These are phyloP conservation scores for Andrena fulva DNA, from an alignment of 2,888 invertebrate species.

Conservation along the genomic window DNA sequence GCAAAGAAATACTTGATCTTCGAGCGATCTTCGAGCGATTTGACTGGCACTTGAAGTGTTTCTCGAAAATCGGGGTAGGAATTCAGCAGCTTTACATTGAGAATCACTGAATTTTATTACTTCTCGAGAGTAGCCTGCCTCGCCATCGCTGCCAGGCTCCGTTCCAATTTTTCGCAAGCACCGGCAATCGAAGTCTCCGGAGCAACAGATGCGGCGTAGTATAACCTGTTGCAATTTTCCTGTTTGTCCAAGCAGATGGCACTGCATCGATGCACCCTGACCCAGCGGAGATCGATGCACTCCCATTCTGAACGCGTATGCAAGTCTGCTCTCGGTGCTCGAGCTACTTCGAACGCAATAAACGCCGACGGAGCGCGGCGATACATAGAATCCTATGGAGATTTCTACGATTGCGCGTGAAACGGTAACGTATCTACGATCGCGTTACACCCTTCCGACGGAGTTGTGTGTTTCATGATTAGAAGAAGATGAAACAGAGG, in stretches of 20 bases:
- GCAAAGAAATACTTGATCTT: too few relatives aligned
- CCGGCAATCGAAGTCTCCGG: slow-evolving; percentile 5
- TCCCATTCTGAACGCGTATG: neutral
- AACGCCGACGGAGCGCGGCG: neutral
- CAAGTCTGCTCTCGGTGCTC: neutral
- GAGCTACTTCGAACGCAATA: slow-evolving; percentile 5
- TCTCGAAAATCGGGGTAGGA: too few relatives aligned
- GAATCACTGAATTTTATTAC: neutral
- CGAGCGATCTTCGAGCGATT: too few relatives aligned
- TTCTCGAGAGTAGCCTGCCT: neutral
- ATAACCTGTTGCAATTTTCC: slow-evolving; percentile 58
- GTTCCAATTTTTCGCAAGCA: slow-evolving; percentile 11
- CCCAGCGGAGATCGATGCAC: neutral
- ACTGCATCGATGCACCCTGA: neutral
- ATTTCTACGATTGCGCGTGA: neutral
- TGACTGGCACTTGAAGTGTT: too few relatives aligned
- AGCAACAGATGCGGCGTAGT: slow-evolving; percentile 55
- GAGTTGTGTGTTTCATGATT: neutral
- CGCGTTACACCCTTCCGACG: neutral
- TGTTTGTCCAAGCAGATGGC: slow-evolving; percentile 1
- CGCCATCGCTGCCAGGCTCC: neutral
- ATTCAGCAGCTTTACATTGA: neutral
- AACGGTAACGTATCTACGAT: neutral
- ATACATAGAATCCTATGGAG: slow-evolving; percentile 1
- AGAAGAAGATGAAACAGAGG: neutral